These are phyloP conservation scores for Acanthornis magna DNA, from an alignment of 2,797 vertebrate genomes.

Conservation along the genomic window DNA sequence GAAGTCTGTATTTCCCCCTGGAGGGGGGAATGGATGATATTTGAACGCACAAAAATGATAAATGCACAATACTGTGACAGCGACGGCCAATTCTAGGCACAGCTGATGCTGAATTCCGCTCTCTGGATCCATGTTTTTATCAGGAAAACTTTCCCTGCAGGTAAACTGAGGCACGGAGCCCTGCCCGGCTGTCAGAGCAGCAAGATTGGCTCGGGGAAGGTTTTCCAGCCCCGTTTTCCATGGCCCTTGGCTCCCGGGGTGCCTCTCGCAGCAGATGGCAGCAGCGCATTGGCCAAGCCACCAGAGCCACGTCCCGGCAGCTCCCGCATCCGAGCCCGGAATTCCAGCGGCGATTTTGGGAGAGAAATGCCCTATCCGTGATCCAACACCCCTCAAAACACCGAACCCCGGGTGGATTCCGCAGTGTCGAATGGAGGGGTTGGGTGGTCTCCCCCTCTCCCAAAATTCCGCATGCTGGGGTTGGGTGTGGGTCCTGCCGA, in stretches of 20 bases:
- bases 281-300: not conserved
- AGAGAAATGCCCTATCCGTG: fast-evolving
- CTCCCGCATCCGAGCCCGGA: not conserved
- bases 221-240: not conserved
- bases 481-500: not conserved
- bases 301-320: fast-evolving
- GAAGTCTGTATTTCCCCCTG: not conserved
- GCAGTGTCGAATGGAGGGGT: not conserved
- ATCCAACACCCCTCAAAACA: fast-evolving
- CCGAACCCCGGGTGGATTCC: not conserved
- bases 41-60: not conserved
- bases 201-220: fast-evolving
- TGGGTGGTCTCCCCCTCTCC: not conserved
- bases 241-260: not conserved
- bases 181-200: fast-evolving
- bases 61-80: fast-evolving
- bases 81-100: fast-evolving
- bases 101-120: not conserved
- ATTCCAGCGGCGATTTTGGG: fast-evolving
- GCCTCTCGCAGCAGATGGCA: constrained; percentile 48
- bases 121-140: fast-evolving
- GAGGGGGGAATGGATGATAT: fast-evolving
- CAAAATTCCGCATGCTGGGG: not conserved
- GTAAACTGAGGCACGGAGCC: not conserved
- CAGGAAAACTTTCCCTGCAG: fast-evolving